Evolutionary conservation across 2,888 invertebrate species (phyloP), one percentile per base, ranked within the genome.

Genomic region (Galerucella pusilla): DNA sequence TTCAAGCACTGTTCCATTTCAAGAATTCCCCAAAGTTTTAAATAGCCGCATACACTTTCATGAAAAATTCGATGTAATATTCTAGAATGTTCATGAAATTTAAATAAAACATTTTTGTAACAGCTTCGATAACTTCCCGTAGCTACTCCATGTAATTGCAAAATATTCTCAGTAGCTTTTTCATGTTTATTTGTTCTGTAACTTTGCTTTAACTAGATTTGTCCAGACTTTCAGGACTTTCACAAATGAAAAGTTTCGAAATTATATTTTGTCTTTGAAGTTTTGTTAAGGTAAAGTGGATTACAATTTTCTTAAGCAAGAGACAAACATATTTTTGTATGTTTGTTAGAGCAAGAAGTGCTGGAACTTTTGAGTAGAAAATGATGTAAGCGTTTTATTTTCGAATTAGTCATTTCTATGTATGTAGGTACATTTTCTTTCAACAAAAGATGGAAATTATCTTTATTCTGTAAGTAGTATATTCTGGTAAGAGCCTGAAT

Each of bases 221-320:
- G 46, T 57, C 64, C 20, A 20, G 57, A 42, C 54, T 57, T 71
- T 71, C 12, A 46, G 49, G 61, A 72, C 49, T 72, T 72, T 66
- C 63, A 66, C 66, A 72, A 72, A 72, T 72, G 66, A 66, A 72
- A 72, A 72, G 66, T 67, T 72, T 60, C 60, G 52, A 66, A 66
- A 72, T 66, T 72, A 66, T 72, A 72, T 72, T 66, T 66, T 72
- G 60, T 59, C 46, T 72, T 72, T 66, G 67, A 72, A 67, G 59
- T 72, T 60, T n/a, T 20, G 10, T 45, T 59, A 60, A 72, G 60
- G 72, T 72, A 66, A 71, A 71, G 65, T 66, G 60, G 54, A 66
- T 66, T 72, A 72, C 60, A 59, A 72, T 72, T 72, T 67, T 67
- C 60, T 71, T 57, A 35, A 5, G 45, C 35, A 60, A 54, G 66